Percentiles rank a stretch among this genome's conserved stretches.
Evolutionary conservation across 2,113 vertebrate species (phyloP).

Genomic region (Pavo muticus): DNA sequence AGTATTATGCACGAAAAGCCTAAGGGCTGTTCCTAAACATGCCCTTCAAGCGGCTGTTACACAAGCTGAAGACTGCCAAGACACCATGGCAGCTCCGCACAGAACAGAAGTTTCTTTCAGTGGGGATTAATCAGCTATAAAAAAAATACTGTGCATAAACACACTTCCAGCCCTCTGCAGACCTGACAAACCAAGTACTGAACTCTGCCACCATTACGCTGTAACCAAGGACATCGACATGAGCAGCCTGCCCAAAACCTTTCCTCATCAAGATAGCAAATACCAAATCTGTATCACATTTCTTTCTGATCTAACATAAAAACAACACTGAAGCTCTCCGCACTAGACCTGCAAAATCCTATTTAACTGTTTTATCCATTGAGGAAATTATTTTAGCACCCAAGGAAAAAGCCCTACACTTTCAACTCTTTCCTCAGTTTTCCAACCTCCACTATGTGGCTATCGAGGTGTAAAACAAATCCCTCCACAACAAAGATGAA

Average conservation of each 20-base stretch:
- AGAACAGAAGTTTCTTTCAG: background rate
- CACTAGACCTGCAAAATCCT: background rate
- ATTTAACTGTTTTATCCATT: background rate
- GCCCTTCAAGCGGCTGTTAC: background rate
- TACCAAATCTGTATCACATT: background rate
- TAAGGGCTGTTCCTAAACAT: background rate
- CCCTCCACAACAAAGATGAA: background rate
- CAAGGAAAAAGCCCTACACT: background rate
- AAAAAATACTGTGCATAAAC: background rate
- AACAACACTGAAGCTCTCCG: background rate
- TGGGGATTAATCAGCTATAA: background rate
- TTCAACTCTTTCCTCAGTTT: background rate
- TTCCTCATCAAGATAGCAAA: background rate
- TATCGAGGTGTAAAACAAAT: background rate
- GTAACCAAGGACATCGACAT: background rate
- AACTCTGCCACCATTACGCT: background rate
- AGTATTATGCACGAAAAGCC: background rate
- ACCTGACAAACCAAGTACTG: background rate
- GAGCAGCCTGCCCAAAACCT: background rate
- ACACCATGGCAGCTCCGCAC: background rate
- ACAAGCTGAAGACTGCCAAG: background rate
- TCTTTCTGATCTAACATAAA: background rate
- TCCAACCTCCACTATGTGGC: background rate
- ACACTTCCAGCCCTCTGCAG: background rate
- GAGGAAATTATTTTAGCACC: background rate